Base-by-base conservation (phyloP, 2,888 invertebrate genomes). In the Melitaea athalia region DNA sequence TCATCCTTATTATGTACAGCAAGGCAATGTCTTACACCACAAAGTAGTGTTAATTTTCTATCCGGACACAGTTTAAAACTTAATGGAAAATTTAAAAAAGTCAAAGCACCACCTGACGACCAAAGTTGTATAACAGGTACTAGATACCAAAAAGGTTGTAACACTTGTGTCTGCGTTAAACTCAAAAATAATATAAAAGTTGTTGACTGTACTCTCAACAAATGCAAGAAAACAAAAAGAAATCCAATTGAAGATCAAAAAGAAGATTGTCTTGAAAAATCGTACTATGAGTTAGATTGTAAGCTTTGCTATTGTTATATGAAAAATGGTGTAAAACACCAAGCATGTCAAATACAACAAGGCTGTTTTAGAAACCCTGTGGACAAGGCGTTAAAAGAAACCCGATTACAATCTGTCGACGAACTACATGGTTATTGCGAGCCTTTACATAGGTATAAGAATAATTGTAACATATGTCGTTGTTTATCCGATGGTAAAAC, bases 1-100 rank as follows among this genome's bases (percentile, higher is more conserved):
- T 85, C 86, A 11, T 79, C 82, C 5, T 83, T 92, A 31, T 89
- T 87, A 72, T 89, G 93, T 70, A 90, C 94, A 24, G 81, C 85
- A 0, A 89, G 86, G 68, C 85, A 84, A 66, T 90, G 89, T 64
- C 71, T 85, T 5, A 69, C 49, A 31, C 43, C 42, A 74, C 55
- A 79, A 24, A 24, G 24, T 38, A 33, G 38, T 31, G 45, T 43
- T 24, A 70, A 57, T n/a, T 11, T 42, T 15, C 15, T 52, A 52
- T n/a, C 57, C 11, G 5, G 15, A 4, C 53, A 67, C 31, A 15
- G 49, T 24, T 4, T 60, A 57, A 24, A n/a, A 7, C 17, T 17
- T 14, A 14, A 10, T 11, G 55, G 7, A 17, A 6, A 59, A 59
- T 17, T 60, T 3, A 15, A 53, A 47, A 10, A 55, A 14, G 75